Base-by-base conservation (phyloP, 2,888 invertebrate genomes). In the Hydrotaea diabolus region DNA sequence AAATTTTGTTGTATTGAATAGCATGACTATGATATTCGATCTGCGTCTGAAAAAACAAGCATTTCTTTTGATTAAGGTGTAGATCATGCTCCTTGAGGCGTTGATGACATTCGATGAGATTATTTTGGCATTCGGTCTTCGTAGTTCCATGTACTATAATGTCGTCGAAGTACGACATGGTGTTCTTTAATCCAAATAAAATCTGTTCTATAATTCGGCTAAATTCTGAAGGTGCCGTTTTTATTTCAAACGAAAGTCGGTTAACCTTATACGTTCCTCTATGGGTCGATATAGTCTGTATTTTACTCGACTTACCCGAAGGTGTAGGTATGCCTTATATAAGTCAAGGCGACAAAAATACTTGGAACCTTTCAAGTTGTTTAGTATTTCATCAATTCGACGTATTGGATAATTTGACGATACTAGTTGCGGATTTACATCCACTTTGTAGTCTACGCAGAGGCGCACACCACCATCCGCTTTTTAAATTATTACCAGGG, bases 131-230 rank as follows among this genome's bases (percentile, higher is more conserved):
- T 80, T 85, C 82, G 36, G 46, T 46, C 80, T 77, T 66, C 23
- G 78, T 81, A 53, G 62, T 21, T 17, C 83, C 81, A 53, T 85
- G 82, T n/a, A 79, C 43, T 4, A 84, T 75, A 5, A 84, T 84
- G 19, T 84, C 76, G 31, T 81, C 80, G 66, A 84, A 84, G 79
- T 81, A 84, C 77, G 82, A 78, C 75, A 80, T 84, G 9, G 82
- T 82, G 15, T 83, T 83, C 13, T 85, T 66, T 13, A 86, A 82
- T 1, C 81, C 86, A 19, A 71, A 75, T 31, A 83, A 69, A 17
- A 86, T 86, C 83, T 87, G 82, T 15, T 86, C 86, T 3, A 86
- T 82, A 23, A 86, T 83, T 21, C 77, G 55, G 53, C 85, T 80
- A 49, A 86, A 87, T 62, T 85, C 84, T 1, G 78, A 69, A 9